Percentiles rank a stretch among this genome's conserved stretches.
Conservation (phyloP, 1,140 invertebrate genomes). For the Drosophila micromelanica region DNA sequence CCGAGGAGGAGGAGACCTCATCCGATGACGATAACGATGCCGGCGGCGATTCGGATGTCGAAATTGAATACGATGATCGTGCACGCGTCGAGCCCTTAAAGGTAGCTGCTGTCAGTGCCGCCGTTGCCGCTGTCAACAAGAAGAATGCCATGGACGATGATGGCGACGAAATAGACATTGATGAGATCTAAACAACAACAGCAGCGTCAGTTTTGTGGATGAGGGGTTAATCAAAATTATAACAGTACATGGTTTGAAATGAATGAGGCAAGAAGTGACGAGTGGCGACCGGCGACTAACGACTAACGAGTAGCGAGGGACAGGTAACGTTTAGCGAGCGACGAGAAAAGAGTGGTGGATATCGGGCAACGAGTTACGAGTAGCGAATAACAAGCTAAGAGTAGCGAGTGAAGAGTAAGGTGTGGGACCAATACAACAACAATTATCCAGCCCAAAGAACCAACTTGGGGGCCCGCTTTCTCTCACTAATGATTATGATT, state of each 20-base stretch:
- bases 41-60: conserved; percentile 88
- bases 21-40: conserved; percentile 89
- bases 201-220: conserved; percentile 11
- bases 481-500: conserved; percentile 17
- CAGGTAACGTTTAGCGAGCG: background rate
- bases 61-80: conserved; percentile 95
- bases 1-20: conserved; percentile 95
- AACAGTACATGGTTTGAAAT: background rate
- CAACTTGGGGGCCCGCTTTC: background rate
- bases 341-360: background rate
- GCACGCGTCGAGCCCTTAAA: conserved; percentile 91
- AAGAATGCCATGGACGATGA: conserved; percentile 88
- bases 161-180: conserved; percentile 94
- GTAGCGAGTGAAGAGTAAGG: background rate
- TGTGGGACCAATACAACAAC: background rate
- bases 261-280: background rate
- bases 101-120: conserved; percentile 85
- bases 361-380: background rate
- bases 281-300: too few species aligned
- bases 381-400: background rate
- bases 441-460: background rate
- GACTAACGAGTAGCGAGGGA: background rate
- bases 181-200: conserved; percentile 90
- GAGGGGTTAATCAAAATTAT: conserved; percentile 9
- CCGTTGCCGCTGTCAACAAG: conserved; percentile 83